Evolutionary conservation across 1,140 invertebrate genomes (phyloP), one percentile per base, ranked within the genome.

Genomic region (Bilobella aurantiaca): DNA sequence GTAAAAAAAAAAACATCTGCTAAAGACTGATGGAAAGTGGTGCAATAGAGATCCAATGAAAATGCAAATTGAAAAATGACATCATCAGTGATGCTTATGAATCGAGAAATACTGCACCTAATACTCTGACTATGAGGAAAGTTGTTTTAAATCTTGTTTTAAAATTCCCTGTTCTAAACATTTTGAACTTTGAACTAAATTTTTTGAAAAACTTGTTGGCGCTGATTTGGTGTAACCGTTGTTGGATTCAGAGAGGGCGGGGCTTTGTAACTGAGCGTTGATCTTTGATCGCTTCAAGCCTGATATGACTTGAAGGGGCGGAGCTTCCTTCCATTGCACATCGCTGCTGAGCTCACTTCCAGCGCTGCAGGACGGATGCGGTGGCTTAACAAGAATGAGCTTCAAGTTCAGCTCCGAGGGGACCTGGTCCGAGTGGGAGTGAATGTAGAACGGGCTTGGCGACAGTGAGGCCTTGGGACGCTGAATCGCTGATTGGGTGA

Each of bases 181-280:
- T n/a, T n/a, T n/a, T n/a, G n/a, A n/a, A n/a, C n/a, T n/a, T n/a
- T n/a, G n/a, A n/a, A n/a, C n/a, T n/a, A n/a, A n/a, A n/a, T n/a
- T n/a, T n/a, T n/a, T n/a, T n/a, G n/a, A n/a, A n/a, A n/a, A 23
- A 23, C 8, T 12, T 42, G 34, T 42, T 18, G 34, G 34, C 8
- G 8, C 18, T 8, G 34, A 42, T 42, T 42, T 42, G 34, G 18
- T 12, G 34, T 8, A 18, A 42, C 34, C 34, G 14, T 14, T 23
- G 14, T 53, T 23, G 49, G 49, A 12, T 42, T 8, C 12, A 5
- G 23, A 53, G 3, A 5, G 14, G 25, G 21, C 3, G 49, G 49
- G 25, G 49, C 14, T 23, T 53, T 53, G 49, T 53, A 53, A 23
- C 49, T 53, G 49, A 23, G 49, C 49, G 49, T 53, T 53, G 49